phyloP scores from a whole-genome alignment of 2,888 invertebrate genomes.

The Chrysolina oricalcia region DNA sequence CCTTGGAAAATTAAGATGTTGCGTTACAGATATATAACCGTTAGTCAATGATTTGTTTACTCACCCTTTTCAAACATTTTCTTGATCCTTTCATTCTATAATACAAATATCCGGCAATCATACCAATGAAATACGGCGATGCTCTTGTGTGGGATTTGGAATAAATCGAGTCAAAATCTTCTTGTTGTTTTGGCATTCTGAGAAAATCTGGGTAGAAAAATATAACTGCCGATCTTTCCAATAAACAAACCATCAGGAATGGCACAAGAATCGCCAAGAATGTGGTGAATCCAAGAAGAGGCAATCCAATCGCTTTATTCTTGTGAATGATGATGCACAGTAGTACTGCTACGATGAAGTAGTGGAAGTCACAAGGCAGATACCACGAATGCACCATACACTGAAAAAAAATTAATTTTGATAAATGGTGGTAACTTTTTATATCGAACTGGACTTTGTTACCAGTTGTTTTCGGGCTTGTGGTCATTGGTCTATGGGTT shows the following conservation, averaged over 20 bases:
- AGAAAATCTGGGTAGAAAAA: slow-evolving; percentile 75
- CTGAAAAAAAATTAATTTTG: slow-evolving; percentile 66
- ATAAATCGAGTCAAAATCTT: slow-evolving; percentile 74
- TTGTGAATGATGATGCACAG: slow-evolving; percentile 71
- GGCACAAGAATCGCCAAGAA: slow-evolving; percentile 72
- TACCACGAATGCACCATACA: slow-evolving; percentile 81
- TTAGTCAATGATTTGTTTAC: slow-evolving; percentile 37
- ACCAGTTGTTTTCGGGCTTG: no score
- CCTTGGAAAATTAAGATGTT: background rate
- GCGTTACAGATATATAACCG: background rate
- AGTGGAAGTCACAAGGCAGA: slow-evolving; percentile 81
- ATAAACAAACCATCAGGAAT: slow-evolving; percentile 72
- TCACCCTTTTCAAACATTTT: slow-evolving; percentile 64
- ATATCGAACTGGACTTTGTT: no score
- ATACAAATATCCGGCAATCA: slow-evolving; percentile 73
- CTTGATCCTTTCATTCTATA: slow-evolving; percentile 65
- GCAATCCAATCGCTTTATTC: slow-evolving; percentile 69
- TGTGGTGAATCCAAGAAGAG: slow-evolving; percentile 66
- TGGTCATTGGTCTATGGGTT: no score
- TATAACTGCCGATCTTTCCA: slow-evolving; percentile 73
- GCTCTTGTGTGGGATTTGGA: slow-evolving; percentile 77
- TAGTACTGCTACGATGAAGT: slow-evolving; percentile 74
- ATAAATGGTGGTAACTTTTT: no score
- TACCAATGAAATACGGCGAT: slow-evolving; percentile 75
- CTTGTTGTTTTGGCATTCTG: slow-evolving; percentile 71